Evolutionary conservation across 2,888 invertebrate species (phyloP), one percentile per base, ranked within the genome.

Genomic region (Eilema depressum): DNA sequence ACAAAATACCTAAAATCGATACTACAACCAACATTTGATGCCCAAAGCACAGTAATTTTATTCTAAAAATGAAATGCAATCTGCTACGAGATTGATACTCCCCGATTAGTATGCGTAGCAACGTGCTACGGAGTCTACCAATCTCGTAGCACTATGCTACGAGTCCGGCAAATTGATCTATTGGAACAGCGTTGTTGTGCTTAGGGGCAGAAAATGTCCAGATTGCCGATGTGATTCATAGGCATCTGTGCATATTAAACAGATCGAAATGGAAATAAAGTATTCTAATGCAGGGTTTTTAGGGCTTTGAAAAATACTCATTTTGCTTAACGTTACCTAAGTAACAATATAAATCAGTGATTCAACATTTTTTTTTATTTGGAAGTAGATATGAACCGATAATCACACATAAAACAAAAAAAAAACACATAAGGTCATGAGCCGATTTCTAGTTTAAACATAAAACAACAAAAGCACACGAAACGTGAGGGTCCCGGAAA

Each of bases 61-160:
- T 47, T 47, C 47, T 47, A 47, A 20, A 47, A 57, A 25, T 25
- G 25, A 25, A 57, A 57, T 12, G 28, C 26, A 28, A 61, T 61
- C 10, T 30, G n/a, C 61, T 33, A 61, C n/a, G 5, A 28, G 28
- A n/a, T 30, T 30, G 30, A 28, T 28, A 7, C 17, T n/a, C 33
- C n/a, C 11, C 28, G n/a, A 30, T 61, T 61, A 30, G 12, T 17
- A 28, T 20, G 28, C 30, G 61, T 61, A 61, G 61, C 61, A 30
- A 0, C 12, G 11, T 30, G 61, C 61, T 61, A 61, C 61, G 61
- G 10, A 33, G 17, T 20, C 2, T 11, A 28, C 20, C 30, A 61
- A 61, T 33, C 28, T n/a, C n/a, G 61, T 61, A 61, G 61, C 61
- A 61, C 20, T 7, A 4, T 11, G 61, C 61, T 61, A 61, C 61